These are phyloP conservation scores for Melanerpes aurifrons DNA, from an alignment of 2,113 vertebrate genomes.

Conservation along the genomic window DNA sequence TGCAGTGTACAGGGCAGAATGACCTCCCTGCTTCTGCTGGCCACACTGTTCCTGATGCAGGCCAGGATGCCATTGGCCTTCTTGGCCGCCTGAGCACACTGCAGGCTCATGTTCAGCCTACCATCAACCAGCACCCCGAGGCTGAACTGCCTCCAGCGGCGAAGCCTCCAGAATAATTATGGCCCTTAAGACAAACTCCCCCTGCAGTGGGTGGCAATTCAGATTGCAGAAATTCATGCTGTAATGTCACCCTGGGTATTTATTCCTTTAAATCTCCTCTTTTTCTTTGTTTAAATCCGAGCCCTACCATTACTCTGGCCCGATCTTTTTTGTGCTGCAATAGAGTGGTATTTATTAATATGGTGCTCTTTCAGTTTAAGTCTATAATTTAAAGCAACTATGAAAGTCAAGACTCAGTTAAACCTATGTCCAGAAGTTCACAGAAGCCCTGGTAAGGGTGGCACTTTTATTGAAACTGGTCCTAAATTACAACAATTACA, in stretches of 20 bases:
- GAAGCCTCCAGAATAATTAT: background rate
- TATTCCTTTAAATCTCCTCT: background rate
- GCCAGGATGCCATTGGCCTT: no score
- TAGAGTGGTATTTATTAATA: conserved; percentile 27
- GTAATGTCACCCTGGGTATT: background rate
- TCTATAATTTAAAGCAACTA: conserved; percentile 37
- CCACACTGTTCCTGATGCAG: no score
- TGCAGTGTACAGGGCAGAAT: no score
- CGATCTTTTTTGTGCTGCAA: conserved; percentile 4
- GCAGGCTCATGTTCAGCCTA: no score
- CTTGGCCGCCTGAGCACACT: no score
- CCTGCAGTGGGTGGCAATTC: background rate
- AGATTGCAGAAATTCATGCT: background rate
- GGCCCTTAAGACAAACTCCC: background rate
- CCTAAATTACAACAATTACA: background rate
- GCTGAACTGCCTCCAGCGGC: background rate
- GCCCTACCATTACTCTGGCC: background rate
- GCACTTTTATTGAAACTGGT: background rate
- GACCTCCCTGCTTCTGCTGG: no score
- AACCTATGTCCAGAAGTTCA: conserved; percentile 17
- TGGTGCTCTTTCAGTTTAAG: background rate
- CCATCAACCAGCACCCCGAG: no score
- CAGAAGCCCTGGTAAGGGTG: background rate
- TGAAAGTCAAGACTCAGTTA: conserved; percentile 19
- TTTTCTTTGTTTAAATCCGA: conserved; percentile 22